A percentile compares a stretch with the other conserved stretches of the same genome.
Evolutionary conservation across 2,797 vertebrate genomes (phyloP).

Genomic region (Coregonus ussuriensis): DNA sequence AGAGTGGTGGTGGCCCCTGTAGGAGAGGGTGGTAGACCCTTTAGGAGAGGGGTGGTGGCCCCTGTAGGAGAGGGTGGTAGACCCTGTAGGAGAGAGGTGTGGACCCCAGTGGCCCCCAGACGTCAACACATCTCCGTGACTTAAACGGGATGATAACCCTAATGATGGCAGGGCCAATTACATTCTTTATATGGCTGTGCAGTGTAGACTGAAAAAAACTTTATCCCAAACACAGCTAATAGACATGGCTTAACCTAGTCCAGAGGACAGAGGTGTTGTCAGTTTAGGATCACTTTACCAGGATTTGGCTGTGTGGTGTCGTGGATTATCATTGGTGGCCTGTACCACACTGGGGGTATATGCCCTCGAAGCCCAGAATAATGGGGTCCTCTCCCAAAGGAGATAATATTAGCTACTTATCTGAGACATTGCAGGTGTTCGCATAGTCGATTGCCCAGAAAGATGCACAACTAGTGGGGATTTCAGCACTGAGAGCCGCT

Average conservation of each 20-base stretch:
- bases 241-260: constrained; percentile 70
- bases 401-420: constrained; percentile 73
- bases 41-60: too few species aligned
- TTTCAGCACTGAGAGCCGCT: constrained; percentile 53
- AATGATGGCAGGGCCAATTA: constrained; percentile 48
- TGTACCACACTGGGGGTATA: constrained; percentile 59
- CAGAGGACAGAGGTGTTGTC: constrained; percentile 67
- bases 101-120: constrained; percentile 28
- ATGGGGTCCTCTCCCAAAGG: constrained; percentile 63
- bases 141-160: constrained; percentile 60
- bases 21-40: too few species aligned
- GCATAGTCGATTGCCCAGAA: constrained; percentile 65
- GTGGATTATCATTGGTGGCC: constrained; percentile 62
- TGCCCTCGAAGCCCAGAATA: constrained; percentile 62
- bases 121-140: constrained; percentile 58
- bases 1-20: too few species aligned
- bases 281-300: constrained; percentile 72
- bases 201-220: constrained; percentile 55
- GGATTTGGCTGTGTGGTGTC: constrained; percentile 66
- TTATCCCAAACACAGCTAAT: constrained; percentile 62
- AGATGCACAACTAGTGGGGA: constrained; percentile 60
- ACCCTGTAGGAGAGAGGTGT: not conserved
- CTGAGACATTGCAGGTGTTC: constrained; percentile 69
- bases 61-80: too few species aligned
- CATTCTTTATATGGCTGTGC: constrained; percentile 42